A percentile compares a stretch with the other conserved stretches of the same genome.
Conservation (phyloP, 2,888 invertebrate species). For the Callyntrura guangdongensis region DNA sequence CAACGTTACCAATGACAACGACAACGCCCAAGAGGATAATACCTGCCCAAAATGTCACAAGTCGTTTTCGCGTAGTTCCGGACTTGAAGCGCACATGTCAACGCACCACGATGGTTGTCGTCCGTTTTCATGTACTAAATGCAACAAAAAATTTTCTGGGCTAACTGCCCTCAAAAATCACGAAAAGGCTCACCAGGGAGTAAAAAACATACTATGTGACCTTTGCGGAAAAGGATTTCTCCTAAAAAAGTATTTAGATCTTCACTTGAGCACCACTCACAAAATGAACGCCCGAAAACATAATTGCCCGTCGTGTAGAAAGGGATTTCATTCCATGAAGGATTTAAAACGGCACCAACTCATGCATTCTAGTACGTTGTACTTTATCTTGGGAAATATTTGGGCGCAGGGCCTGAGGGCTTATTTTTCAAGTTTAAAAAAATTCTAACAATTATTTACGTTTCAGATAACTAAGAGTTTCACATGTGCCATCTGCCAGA, state of each 20-base stretch:
- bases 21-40: background rate
- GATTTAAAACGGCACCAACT: constrained; percentile 50
- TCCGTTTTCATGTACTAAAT: constrained; percentile 27
- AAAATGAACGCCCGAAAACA: constrained; percentile 36
- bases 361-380: constrained; percentile 54
- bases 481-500: constrained; percentile 29
- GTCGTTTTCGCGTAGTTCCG: constrained; percentile 4
- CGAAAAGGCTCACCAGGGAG: constrained; percentile 29
- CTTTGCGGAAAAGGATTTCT: constrained; percentile 51
- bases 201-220: constrained; percentile 18
- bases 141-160: constrained; percentile 41
- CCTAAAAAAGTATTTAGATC: constrained; percentile 35
- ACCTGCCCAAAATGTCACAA: constrained; percentile 34
- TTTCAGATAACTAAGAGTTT: constrained; percentile 16
- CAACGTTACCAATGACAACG: constrained; percentile 18
- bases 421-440: too few species aligned
- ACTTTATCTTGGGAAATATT: too few species aligned
- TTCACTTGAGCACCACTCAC: constrained; percentile 55
- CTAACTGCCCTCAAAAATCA: constrained; percentile 53
- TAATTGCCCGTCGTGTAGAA: background rate
- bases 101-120: background rate
- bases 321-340: constrained; percentile 51
- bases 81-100: constrained; percentile 16
- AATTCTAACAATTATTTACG: too few species aligned
- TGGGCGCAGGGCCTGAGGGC: too few species aligned